These are phyloP conservation scores for Gadus chalcogrammus DNA, from an alignment of 2,113 vertebrate genomes.

Conservation along the genomic window DNA sequence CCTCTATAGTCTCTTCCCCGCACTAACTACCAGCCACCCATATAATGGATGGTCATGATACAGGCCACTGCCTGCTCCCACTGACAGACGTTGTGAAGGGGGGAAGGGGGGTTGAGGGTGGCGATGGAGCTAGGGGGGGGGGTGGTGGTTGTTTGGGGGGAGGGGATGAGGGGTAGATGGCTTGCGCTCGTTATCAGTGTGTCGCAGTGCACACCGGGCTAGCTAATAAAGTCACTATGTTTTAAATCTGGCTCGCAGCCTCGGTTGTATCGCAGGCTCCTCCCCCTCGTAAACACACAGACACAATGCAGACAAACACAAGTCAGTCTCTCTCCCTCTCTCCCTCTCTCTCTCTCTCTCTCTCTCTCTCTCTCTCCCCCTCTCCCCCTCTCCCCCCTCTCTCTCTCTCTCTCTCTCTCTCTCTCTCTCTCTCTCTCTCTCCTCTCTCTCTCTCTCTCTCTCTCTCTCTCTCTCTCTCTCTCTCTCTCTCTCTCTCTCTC, in stretches of 20 bases:
- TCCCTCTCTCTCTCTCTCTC: too few species aligned
- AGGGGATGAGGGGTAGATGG: slow-evolving; percentile 49
- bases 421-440: too few species aligned
- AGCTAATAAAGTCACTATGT: slow-evolving; percentile 66
- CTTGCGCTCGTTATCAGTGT: slow-evolving; percentile 77
- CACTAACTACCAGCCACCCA: slow-evolving; percentile 49
- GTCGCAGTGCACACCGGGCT: slow-evolving; percentile 65
- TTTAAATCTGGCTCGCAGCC: slow-evolving; percentile 69
- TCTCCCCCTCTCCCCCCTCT: too few species aligned
- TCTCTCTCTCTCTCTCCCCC: too few species aligned
- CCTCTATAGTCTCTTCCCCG: slow-evolving; percentile 31
- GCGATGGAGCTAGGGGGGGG: background rate
- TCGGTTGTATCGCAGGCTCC: slow-evolving; percentile 28
- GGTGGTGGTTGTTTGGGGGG: background rate
- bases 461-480: too few species aligned
- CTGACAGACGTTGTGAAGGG: slow-evolving; percentile 27
- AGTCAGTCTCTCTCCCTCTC: too few species aligned
- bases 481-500: too few species aligned
- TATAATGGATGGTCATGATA: slow-evolving; percentile 73
- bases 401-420: too few species aligned
- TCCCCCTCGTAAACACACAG: slow-evolving; percentile 1
- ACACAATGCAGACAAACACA: background rate
- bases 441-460: too few species aligned
- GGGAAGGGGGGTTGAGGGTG: slow-evolving; percentile 39
- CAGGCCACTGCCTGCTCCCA: slow-evolving; percentile 43